Evolutionary conservation across 2,797 vertebrate species (phyloP), one percentile per base, ranked within the genome.

Genomic region (Neosilurus hyrtlii): DNA sequence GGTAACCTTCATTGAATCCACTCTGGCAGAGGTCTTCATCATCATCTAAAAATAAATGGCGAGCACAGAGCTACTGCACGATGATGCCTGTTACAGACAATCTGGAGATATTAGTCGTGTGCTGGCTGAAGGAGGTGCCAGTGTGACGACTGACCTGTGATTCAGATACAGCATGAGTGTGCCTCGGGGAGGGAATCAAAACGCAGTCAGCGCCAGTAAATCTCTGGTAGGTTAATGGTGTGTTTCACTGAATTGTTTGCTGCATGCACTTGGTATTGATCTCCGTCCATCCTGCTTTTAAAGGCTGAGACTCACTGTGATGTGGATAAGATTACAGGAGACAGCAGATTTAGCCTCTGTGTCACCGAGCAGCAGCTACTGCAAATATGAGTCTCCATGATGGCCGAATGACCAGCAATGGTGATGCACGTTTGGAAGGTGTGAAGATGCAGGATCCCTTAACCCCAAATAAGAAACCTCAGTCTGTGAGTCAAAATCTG

Each of bases 391-490:
- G 65, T 75, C 62, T 70, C 73, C 59, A 71, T 76, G 77, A 81
- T 86, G 82, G 61, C 20, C 52, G 26, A n/a, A 62, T 51, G 59
- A 20, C 62, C 8, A 51, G 56, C 30, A 68, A 71, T 54, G 78
- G 51, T 82, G 71, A 85, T 43, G 68, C 81, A 52, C 10, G 24
- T 78, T 22, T 73, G 54, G 85, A 68, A n/a, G 56, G 20, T 14
- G 65, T 73, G 22, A 84, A 86, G 30, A 22, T 37, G 35, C 72
- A 35, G 12, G 70, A 79, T 30, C 70, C 24, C 15, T 80, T 79
- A 14, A 83, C 78, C 75, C 87, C 83, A 24, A 54, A 72, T n/a
- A 88, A 71, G 81, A 88, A 86, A 59, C 85, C 87, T 56, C 79
- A 70, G 73, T 68, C 84, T 52, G 87, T 88, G 37, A 86, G 85